phyloP scores from a whole-genome alignment of 2,113 vertebrate genomes.

The Falcunculus frontatus region DNA sequence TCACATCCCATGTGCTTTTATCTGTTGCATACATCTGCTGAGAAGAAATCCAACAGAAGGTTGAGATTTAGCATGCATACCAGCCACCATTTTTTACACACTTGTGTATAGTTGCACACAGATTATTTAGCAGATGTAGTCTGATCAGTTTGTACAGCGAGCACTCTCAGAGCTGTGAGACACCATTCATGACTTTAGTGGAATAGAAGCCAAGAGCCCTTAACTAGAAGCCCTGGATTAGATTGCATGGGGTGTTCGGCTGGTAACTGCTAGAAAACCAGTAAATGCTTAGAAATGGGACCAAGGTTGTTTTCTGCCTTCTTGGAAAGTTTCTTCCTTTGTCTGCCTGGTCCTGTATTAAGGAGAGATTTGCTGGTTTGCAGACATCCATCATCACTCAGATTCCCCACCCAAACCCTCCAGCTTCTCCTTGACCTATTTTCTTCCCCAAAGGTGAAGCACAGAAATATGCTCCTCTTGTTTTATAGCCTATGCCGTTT shows the following conservation, averaged over 20 bases:
- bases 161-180: neutral
- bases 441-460: neutral
- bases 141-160: neutral
- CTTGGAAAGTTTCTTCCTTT: neutral
- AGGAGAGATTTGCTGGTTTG: neutral
- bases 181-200: neutral
- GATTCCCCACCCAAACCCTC: neutral
- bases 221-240: neutral
- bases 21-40: neutral
- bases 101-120: rapidly evolving
- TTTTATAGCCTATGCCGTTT: neutral
- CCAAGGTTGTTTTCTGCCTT: neutral
- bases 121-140: neutral
- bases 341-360: neutral
- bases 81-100: neutral
- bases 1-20: neutral
- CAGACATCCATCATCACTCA: neutral
- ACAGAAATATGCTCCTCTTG: neutral
- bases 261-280: neutral
- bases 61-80: neutral
- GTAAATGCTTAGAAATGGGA: neutral
- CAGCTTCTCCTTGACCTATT: neutral
- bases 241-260: neutral
- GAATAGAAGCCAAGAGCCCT: neutral
- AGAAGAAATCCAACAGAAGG: neutral